Percentiles rank a stretch among this genome's conserved stretches.
phyloP scores from a whole-genome alignment of 2,888 invertebrate species.

The Euphydryas editha region DNA sequence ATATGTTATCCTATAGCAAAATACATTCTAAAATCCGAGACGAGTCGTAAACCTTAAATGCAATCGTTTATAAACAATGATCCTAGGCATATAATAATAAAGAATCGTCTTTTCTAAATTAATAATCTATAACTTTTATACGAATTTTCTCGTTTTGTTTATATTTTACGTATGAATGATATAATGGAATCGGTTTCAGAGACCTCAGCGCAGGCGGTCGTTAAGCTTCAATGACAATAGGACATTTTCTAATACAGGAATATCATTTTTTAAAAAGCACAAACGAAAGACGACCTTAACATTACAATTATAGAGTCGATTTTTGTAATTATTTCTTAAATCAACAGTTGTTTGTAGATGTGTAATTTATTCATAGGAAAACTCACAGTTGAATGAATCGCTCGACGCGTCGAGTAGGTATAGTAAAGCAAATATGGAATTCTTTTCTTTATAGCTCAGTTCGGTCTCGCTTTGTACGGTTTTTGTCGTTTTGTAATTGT shows the following conservation, averaged over 20 bases:
- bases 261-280: conserved; percentile 1
- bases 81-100: too few species aligned
- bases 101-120: neutral
- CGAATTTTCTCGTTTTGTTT: conserved; percentile 14
- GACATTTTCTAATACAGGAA: conserved; percentile 25
- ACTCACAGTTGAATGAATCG: conserved; percentile 62
- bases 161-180: conserved; percentile 9
- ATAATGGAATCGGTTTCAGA: conserved; percentile 5
- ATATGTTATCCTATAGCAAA: too few species aligned
- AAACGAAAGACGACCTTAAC: conserved; percentile 16
- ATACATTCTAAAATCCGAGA: too few species aligned
- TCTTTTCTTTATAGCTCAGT: conserved; percentile 15
- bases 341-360: conserved; percentile 38
- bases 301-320: conserved; percentile 20
- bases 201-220: conserved; percentile 5
- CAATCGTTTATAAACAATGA: neutral
- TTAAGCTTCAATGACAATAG: conserved; percentile 27
- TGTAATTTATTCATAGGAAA: conserved; percentile 65
- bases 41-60: neutral
- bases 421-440: conserved; percentile 8
- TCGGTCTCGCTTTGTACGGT: neutral
- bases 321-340: conserved; percentile 20
- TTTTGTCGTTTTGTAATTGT: conserved; percentile 2
- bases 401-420: conserved; percentile 34
- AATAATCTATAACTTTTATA: neutral